phyloP scores from a whole-genome alignment of 92 coral and sea anemone genomes.

The Zoanthus sociatus region DNA sequence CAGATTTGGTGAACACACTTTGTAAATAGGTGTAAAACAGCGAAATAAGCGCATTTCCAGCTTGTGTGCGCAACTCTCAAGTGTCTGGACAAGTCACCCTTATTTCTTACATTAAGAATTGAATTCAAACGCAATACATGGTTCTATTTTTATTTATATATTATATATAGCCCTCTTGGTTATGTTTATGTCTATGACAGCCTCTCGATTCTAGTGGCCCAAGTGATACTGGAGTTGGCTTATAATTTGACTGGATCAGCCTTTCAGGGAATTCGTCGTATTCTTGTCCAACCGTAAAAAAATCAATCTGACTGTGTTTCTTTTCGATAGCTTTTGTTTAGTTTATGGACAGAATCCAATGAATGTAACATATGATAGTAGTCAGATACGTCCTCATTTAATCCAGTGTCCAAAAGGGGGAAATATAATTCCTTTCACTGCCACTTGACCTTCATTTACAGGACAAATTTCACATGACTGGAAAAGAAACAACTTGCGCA shows the following conservation, averaged over 20 bases:
- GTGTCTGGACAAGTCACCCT: no score
- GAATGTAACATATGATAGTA: slow-evolving; percentile 49
- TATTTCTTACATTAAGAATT: no score
- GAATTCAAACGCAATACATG: no score
- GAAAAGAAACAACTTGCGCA: background rate
- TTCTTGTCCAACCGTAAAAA: slow-evolving; percentile 62
- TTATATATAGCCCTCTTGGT: slow-evolving; percentile 53
- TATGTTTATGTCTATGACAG: slow-evolving; percentile 59
- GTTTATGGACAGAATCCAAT: slow-evolving; percentile 59
- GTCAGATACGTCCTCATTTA: slow-evolving; percentile 65
- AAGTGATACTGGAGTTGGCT: slow-evolving; percentile 67
- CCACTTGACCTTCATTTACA: slow-evolving; percentile 60
- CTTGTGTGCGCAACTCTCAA: no score
- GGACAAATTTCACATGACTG: slow-evolving; percentile 13
- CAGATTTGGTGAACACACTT: no score
- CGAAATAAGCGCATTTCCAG: no score
- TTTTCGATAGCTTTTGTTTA: slow-evolving; percentile 65
- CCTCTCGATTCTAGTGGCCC: slow-evolving; percentile 55
- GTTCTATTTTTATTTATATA: slow-evolving; percentile 55
- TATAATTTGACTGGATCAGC: slow-evolving; percentile 56
- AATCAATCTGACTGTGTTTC: slow-evolving; percentile 66
- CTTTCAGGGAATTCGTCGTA: slow-evolving; percentile 52
- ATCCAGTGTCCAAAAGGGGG: slow-evolving; percentile 65
- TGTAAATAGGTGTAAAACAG: no score
- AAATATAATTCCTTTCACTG: slow-evolving; percentile 67